These are phyloP conservation scores for Cheilosia vulpina DNA, from an alignment of 2,888 invertebrate genomes.

Conservation along the genomic window DNA sequence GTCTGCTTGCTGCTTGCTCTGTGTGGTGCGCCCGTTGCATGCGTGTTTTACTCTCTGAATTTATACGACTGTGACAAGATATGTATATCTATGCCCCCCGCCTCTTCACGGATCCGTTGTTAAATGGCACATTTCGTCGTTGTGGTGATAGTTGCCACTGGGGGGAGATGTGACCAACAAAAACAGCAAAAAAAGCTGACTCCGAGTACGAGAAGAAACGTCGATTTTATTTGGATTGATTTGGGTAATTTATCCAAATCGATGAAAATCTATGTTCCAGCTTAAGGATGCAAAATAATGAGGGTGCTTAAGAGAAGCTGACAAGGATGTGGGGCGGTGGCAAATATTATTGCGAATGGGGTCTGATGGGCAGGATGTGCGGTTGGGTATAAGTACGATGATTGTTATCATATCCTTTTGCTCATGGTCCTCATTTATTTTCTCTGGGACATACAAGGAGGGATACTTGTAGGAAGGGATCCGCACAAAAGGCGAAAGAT, in stretches of 20 bases:
- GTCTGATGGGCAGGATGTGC: conserved; percentile 10
- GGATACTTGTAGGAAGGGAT: neutral
- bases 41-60: conserved; percentile 31
- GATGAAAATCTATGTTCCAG: conserved; percentile 67
- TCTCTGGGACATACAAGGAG: neutral
- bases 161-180: neutral
- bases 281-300: conserved; percentile 71
- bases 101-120: conserved; percentile 33
- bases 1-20: conserved; percentile 29
- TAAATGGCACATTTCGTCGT: conserved; percentile 47
- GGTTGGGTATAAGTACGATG: conserved; percentile 48
- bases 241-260: conserved; percentile 71
- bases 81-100: neutral
- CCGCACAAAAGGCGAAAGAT: conserved; percentile 28
- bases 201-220: conserved; percentile 19
- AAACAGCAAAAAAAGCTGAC: neutral
- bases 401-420: conserved; percentile 51
- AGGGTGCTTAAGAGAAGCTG: conserved; percentile 53
- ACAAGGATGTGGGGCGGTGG: conserved; percentile 36
- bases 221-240: conserved; percentile 70
- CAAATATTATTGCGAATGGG: conserved; percentile 12
- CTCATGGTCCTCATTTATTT: conserved; percentile 38
- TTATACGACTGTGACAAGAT: conserved; percentile 28
- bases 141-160: conserved; percentile 35
- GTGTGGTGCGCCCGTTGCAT: neutral